Percentiles rank a stretch among this genome's conserved stretches.
Conservation (phyloP, 2,797 vertebrate genomes). For the Gadopsis bispinosus region DNA sequence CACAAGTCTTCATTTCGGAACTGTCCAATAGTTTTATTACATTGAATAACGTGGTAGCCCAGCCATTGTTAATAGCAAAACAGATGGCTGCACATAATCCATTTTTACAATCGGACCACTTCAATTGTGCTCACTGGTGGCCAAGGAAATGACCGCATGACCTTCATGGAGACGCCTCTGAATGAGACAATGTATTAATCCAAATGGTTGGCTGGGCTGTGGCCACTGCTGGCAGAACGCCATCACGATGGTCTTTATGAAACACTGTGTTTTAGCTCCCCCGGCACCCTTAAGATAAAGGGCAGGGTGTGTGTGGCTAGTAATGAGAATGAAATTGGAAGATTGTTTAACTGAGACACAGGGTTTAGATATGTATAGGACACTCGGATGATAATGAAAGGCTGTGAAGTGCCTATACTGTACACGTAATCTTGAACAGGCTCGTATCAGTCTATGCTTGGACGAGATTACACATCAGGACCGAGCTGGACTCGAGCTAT, state of each 20-base stretch:
- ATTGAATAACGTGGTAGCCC: slow-evolving; percentile 73
- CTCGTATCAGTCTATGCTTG: background rate
- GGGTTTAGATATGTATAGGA: slow-evolving; percentile 43
- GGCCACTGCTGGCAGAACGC: slow-evolving; percentile 68
- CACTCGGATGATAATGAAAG: slow-evolving; percentile 57
- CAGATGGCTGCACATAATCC: slow-evolving; percentile 84
- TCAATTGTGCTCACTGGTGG: slow-evolving; percentile 69
- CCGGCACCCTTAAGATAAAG: slow-evolving; percentile 72
- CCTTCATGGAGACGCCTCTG: slow-evolving; percentile 78
- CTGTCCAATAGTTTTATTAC: slow-evolving; percentile 77
- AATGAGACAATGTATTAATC: slow-evolving; percentile 81
- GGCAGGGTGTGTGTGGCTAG: slow-evolving; percentile 60
- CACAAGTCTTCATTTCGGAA: slow-evolving; percentile 67
- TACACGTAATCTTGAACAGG: slow-evolving; percentile 37
- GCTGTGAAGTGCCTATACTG: slow-evolving; percentile 31
- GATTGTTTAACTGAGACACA: slow-evolving; percentile 69
- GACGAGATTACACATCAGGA: background rate
- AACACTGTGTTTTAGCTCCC: slow-evolving; percentile 71
- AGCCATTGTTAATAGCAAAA: slow-evolving; percentile 83
- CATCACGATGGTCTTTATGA: slow-evolving; percentile 67
- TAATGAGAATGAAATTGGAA: slow-evolving; percentile 71
- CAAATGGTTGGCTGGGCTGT: slow-evolving; percentile 61
- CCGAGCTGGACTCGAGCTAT: slow-evolving; percentile 2
- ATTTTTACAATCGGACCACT: slow-evolving; percentile 80
- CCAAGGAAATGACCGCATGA: slow-evolving; percentile 76